Percentiles rank a stretch among this genome's conserved stretches.
Evolutionary conservation across 2,113 vertebrate genomes (phyloP).

Genomic region (Hypocryptadius cinnamomeus): DNA sequence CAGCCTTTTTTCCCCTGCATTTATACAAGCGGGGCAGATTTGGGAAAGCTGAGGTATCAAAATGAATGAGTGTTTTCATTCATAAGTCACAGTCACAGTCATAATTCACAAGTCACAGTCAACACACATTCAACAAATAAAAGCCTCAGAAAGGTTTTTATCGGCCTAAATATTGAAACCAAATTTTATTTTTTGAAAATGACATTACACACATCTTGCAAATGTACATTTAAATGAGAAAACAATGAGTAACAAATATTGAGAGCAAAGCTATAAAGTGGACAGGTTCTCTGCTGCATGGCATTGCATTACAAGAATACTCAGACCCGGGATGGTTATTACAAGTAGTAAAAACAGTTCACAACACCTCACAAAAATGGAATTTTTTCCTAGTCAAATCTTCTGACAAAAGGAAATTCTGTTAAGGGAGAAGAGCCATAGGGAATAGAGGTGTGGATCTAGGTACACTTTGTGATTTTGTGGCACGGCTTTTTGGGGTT

Average conservation of each 20-base stretch:
- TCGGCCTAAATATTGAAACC: constrained; percentile 73
- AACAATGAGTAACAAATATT: constrained; percentile 71
- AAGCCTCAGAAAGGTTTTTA: constrained; percentile 1
- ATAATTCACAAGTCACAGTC: background rate
- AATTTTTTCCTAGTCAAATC: constrained; percentile 57
- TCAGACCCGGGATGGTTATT: constrained; percentile 44
- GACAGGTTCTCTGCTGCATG: constrained; percentile 68
- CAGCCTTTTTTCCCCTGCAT: background rate
- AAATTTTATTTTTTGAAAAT: constrained; percentile 84
- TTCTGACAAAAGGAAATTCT: constrained; percentile 64
- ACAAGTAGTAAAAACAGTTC: constrained; percentile 66
- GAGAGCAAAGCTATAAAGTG: constrained; percentile 73
- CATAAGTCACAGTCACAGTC: background rate
- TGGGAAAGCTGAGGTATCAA: background rate
- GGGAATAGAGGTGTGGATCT: background rate
- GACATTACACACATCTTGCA: constrained; percentile 83
- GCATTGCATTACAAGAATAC: constrained; percentile 56
- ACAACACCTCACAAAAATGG: constrained; percentile 67
- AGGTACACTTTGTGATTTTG: constrained; percentile 19
- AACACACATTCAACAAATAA: background rate
- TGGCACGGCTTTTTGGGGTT: background rate
- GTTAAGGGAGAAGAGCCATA: constrained; percentile 18
- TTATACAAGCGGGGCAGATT: background rate
- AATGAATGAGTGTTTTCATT: background rate
- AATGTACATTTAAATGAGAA: constrained; percentile 82